Evolutionary conservation across 37 sponge, comb jelly and placozoan species (phyloP).

Genomic region (Tethya wilhelma): DNA sequence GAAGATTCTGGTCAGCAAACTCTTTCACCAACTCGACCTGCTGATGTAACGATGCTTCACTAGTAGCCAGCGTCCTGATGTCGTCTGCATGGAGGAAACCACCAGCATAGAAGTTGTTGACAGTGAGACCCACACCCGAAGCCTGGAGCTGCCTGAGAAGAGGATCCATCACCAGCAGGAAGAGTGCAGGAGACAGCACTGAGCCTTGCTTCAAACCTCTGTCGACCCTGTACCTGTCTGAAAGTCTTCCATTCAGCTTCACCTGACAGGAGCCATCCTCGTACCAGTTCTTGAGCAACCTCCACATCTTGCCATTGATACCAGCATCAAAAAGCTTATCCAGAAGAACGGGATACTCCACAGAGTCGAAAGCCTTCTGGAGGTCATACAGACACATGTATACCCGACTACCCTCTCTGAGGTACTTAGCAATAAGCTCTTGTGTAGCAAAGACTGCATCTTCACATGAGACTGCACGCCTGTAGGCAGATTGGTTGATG

Average conservation of each 20-base stretch:
- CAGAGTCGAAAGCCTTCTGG: too few species aligned
- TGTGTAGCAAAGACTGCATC: conserved; percentile 20
- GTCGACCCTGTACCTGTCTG: neutral
- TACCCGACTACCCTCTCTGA: neutral
- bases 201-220: conserved; percentile 21
- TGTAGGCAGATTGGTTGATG: conserved; percentile 11
- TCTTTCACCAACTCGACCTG: too few species aligned
- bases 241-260: conserved; percentile 1
- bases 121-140: neutral
- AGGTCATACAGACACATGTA: conserved; percentile 30
- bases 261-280: conserved; percentile 1
- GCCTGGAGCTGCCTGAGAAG: neutral
- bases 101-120: neutral
- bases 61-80: conserved; percentile 15
- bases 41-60: conserved; percentile 11
- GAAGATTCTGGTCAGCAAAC: too few species aligned
- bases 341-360: conserved; percentile 13
- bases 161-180: conserved; percentile 16
- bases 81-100: conserved; percentile 19
- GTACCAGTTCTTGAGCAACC: conserved; percentile 4
- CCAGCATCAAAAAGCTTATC: conserved; percentile 1
- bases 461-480: conserved; percentile 1
- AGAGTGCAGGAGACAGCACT: conserved; percentile 14
- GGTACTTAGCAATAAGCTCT: conserved; percentile 16
- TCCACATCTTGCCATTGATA: conserved; percentile 10